phyloP scores from a whole-genome alignment of 2,797 vertebrate genomes.

The Semotilus atromaculatus region DNA sequence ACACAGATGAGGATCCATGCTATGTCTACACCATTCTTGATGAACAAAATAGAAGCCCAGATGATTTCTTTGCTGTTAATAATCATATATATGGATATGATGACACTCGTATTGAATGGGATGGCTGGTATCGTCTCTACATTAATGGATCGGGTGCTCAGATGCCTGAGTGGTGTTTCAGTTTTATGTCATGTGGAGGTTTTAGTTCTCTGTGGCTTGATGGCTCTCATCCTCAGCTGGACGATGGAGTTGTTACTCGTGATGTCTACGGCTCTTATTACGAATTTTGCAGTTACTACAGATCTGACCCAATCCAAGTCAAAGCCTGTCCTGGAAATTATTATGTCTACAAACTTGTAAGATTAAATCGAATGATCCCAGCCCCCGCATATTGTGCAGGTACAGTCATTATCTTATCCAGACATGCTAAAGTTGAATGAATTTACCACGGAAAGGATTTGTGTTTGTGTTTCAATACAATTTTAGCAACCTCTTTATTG shows the following conservation, averaged over 20 bases:
- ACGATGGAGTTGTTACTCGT: slow-evolving; percentile 32
- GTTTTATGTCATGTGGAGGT: neutral
- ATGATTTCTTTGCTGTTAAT: neutral
- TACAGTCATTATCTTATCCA: neutral
- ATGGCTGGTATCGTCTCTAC: slow-evolving; percentile 14
- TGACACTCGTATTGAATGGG: neutral
- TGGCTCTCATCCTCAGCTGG: slow-evolving; percentile 22
- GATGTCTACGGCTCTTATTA: neutral
- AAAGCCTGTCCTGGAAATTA: slow-evolving; percentile 13
- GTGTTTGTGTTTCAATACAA: no score
- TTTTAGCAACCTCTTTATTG: no score
- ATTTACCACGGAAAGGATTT: no score
- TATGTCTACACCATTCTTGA: slow-evolving; percentile 6
- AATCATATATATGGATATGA: neutral
- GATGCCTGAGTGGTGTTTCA: slow-evolving; percentile 38
- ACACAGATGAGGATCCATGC: slow-evolving; percentile 12
- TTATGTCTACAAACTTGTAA: slow-evolving; percentile 13
- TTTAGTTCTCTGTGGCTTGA: neutral
- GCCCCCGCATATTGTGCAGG: slow-evolving; percentile 15
- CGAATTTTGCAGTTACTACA: neutral
- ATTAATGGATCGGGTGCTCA: slow-evolving; percentile 27
- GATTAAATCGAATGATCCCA: neutral
- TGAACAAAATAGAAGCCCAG: neutral
- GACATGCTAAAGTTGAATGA: neutral
- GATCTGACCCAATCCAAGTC: slow-evolving; percentile 10